phyloP scores from a whole-genome alignment of 2,113 vertebrate genomes.

The Zosterops hypoxanthus region DNA sequence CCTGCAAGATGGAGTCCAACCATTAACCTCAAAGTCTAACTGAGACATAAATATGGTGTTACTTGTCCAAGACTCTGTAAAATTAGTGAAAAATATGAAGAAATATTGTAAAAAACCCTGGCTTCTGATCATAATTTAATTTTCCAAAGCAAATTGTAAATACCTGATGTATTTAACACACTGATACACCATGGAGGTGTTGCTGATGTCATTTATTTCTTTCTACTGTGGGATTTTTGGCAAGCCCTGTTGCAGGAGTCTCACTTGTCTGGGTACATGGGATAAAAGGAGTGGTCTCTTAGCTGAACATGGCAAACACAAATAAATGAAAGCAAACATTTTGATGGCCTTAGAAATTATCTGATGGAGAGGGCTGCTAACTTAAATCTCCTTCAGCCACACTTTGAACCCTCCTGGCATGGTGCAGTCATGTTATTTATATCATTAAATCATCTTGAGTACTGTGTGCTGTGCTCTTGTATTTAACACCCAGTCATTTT shows the following conservation, averaged over 20 bases:
- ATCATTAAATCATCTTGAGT: background rate
- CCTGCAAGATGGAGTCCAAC: background rate
- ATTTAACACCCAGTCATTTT: background rate
- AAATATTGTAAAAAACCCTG: background rate
- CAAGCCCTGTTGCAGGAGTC: background rate
- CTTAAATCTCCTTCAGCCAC: background rate
- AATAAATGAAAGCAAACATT: background rate
- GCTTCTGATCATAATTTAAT: background rate
- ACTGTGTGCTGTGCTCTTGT: background rate
- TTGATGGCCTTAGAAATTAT: background rate
- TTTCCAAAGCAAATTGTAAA: background rate
- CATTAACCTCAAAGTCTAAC: background rate
- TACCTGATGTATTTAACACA: background rate
- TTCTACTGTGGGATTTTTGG: background rate
- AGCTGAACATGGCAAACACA: background rate
- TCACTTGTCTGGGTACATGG: background rate
- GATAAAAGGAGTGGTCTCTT: accelerated
- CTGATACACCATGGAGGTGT: accelerated
- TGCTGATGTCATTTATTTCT: background rate
- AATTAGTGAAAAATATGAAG: background rate
- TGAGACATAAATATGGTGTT: background rate
- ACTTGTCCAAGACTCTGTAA: background rate
- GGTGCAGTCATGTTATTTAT: background rate
- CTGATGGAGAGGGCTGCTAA: background rate
- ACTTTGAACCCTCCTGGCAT: background rate